These are phyloP conservation scores for Laothoe populi DNA, from an alignment of 2,888 invertebrate genomes.

Conservation along the genomic window DNA sequence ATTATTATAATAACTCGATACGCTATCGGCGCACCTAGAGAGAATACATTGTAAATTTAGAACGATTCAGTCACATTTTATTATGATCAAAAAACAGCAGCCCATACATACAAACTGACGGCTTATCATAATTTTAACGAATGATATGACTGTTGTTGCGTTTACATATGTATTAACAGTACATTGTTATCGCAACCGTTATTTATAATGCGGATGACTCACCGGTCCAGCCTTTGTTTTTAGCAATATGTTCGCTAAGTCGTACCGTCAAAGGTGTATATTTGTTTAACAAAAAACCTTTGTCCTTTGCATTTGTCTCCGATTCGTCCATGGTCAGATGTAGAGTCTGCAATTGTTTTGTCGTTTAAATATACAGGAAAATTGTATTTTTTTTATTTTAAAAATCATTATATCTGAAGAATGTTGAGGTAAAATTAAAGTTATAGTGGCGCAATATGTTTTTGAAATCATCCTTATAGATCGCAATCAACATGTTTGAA, in stretches of 20 bases:
- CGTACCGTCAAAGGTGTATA: conserved; percentile 97
- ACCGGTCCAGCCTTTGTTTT: conserved; percentile 90
- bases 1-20: too few species aligned
- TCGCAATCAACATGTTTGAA: too few species aligned
- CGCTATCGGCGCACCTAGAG: too few species aligned
- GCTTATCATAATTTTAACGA: conserved; percentile 9
- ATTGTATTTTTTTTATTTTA: too few species aligned
- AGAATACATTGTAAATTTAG: too few species aligned
- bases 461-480: too few species aligned
- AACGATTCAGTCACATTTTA: neutral
- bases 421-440: too few species aligned
- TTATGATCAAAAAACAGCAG: neutral
- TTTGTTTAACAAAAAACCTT: conserved; percentile 95
- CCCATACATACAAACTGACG: neutral
- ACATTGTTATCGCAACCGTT: conserved; percentile 9
- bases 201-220: conserved; percentile 36
- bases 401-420: too few species aligned
- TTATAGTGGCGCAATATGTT: too few species aligned
- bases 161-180: conserved; percentile 26
- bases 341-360: conserved; percentile 83
- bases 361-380: neutral
- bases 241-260: conserved; percentile 91
- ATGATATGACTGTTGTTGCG: neutral
- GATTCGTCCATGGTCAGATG: conserved; percentile 95
- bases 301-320: conserved; percentile 93